Evolutionary conservation across 2,888 invertebrate genomes (phyloP).

Genomic region (Melieria picta): DNA sequence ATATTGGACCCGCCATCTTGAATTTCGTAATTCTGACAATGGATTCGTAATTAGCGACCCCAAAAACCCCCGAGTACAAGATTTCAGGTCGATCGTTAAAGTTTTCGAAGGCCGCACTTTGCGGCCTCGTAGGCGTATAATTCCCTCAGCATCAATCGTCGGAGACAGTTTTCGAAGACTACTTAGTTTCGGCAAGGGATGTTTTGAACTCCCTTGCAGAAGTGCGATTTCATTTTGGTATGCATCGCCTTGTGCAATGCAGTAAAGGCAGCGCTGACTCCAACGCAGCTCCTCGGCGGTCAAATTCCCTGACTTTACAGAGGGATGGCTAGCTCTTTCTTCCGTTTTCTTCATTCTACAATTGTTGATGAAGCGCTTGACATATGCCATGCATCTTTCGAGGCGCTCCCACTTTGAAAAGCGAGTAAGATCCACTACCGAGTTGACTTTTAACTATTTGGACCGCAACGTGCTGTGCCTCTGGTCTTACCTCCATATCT

Average conservation of each 20-base stretch:
- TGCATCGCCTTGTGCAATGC: background rate
- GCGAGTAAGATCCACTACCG: background rate
- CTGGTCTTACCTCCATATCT: background rate
- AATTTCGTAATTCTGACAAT: too few species aligned
- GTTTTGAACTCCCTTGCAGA: background rate
- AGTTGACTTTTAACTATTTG: background rate
- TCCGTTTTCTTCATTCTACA: background rate
- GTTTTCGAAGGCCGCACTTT: too few species aligned
- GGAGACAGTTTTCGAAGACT: constrained; percentile 27
- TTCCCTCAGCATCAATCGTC: constrained; percentile 32
- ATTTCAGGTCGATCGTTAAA: too few species aligned
- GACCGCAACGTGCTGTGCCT: background rate
- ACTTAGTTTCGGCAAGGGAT: background rate
- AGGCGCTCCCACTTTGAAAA: constrained; percentile 1
- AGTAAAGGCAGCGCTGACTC: background rate
- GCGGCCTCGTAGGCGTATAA: constrained; percentile 36
- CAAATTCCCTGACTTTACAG: too few species aligned
- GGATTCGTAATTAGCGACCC: too few species aligned
- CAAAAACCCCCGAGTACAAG: too few species aligned
- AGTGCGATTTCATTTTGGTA: background rate
- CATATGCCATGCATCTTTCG: background rate
- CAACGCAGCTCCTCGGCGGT: background rate
- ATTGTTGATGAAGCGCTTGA: background rate
- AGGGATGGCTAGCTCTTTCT: too few species aligned
- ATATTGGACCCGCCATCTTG: too few species aligned